These are phyloP conservation scores for Parotia lawesii DNA, from an alignment of 2,113 vertebrate genomes.

Conservation along the genomic window DNA sequence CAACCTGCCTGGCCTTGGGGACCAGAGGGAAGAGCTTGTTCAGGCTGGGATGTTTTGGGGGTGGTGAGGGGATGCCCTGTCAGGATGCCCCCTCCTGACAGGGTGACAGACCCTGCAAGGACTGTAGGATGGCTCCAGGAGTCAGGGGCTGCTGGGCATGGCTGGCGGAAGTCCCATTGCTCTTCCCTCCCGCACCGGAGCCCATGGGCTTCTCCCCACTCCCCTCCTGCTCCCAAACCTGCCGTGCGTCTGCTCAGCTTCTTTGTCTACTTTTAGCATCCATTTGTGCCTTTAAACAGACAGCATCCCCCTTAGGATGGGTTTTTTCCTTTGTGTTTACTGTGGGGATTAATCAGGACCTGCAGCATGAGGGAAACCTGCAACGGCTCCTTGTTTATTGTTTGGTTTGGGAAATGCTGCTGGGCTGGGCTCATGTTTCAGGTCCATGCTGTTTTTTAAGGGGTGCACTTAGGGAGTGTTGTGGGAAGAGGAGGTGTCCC, in stretches of 20 bases:
- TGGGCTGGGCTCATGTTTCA: neutral
- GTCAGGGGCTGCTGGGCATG: neutral
- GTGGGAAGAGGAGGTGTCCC: neutral
- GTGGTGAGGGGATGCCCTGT: neutral
- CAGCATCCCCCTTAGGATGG: constrained; percentile 30
- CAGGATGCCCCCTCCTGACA: neutral
- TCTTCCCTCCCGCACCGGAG: neutral
- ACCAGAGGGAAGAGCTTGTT: neutral
- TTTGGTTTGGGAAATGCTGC: constrained; percentile 48
- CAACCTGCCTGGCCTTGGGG: rapidly evolving
- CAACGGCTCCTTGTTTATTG: constrained; percentile 40
- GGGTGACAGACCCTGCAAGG: neutral
- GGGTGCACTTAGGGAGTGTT: neutral
- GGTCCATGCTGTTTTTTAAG: neutral
- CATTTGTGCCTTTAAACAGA: constrained; percentile 6
- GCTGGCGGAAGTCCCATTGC: neutral
- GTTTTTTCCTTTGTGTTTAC: constrained; percentile 51
- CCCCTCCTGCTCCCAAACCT: neutral
- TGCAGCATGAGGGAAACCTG: constrained; percentile 39
- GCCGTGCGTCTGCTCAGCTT: rapidly evolving
- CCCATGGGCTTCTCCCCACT: neutral
- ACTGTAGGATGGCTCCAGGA: neutral
- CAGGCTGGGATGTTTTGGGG: neutral
- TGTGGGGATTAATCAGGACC: constrained; percentile 59
- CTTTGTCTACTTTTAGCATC: neutral